Base-by-base conservation (phyloP, 2,113 vertebrate species). In the Cacatua alba region DNA sequence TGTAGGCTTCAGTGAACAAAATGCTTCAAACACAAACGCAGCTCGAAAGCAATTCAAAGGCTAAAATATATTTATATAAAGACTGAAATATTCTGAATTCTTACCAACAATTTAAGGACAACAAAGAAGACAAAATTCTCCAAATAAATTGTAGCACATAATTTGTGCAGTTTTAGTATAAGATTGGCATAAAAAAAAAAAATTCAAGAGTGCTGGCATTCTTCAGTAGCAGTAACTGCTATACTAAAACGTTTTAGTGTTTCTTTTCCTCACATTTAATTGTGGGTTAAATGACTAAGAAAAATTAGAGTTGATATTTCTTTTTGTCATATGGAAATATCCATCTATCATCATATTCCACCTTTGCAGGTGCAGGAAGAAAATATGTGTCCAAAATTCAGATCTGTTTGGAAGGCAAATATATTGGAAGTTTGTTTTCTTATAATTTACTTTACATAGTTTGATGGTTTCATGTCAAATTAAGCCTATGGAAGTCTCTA, bases 391-490 rank as follows among this genome's bases (percentile, higher is more conserved):
- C 4, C 33, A 71, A 92, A 90, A 92, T 70, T 23, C 31, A 21
- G 11, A 64, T 67, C 25, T 74, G 13, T 69, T 96, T 72, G 11
- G 26, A 93, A 96, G 28, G 37, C 53, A 90, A 95, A 55, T 69
- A 31, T 67, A 83, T 46, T 72, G 90, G 43, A 49, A 86, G 28
- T 59, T 81, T 4, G 0, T 76, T 93, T 95, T 91, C 55, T 90
- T 96, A 75, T 53, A 55, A 90, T 51, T 96, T 92, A 72, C 53
- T 96, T 75, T 72, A 48, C 51, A 51, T 17, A 81, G 24, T 95
- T 94, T 95, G 90, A 80, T 83, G 86, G 28, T 33, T 94, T 92
- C 79, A 53, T 89, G 57, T 96, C 80, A 94, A 91, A 95, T 81
- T 84, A 96, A 87, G 52, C 64, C 57, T 60, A 74, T 82, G 65